Percentiles rank a stretch among this genome's conserved stretches.
Conservation (phyloP, 2,797 vertebrate genomes). For the Enoplosus armatus region DNA sequence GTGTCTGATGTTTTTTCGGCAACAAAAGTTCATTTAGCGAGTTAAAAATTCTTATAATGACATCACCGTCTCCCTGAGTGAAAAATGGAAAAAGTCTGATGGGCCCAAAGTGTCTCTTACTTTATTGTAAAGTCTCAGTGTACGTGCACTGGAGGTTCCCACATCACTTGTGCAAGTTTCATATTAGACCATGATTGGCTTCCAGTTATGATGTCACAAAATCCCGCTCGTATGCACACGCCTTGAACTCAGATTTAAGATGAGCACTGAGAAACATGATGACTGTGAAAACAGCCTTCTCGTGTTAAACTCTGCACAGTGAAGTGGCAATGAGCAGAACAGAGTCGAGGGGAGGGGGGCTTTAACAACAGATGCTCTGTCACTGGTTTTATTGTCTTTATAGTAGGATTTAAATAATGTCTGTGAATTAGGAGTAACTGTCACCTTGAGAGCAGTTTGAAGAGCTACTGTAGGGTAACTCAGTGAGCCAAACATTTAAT, state of each 20-base stretch:
- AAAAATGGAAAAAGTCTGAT: no score
- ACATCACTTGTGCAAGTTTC: not conserved
- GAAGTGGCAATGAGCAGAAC: not conserved
- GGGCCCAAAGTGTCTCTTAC: not conserved
- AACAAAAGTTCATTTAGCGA: no score
- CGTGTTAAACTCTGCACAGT: not conserved
- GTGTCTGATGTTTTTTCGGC: not conserved
- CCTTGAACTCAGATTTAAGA: not conserved
- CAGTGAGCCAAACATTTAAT: no score
- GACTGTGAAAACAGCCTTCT: not conserved
- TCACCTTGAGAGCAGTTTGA: slow-evolving; percentile 55
- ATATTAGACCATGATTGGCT: not conserved
- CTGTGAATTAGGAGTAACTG: slow-evolving; percentile 23
- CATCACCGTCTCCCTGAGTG: no score
- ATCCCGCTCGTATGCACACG: not conserved
- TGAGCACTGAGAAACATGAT: not conserved
- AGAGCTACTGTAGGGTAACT: no score
- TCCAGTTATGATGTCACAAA: slow-evolving; percentile 11
- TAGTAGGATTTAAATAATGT: slow-evolving; percentile 3
- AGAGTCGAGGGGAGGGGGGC: not conserved
- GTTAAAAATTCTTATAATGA: not conserved
- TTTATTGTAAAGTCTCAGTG: not conserved
- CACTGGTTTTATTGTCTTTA: slow-evolving; percentile 26
- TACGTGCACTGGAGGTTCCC: not conserved
- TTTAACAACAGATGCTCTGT: slow-evolving; percentile 11